Conservation (phyloP, 2,888 invertebrate species). For the Neoaliturus tenellus region DNA sequence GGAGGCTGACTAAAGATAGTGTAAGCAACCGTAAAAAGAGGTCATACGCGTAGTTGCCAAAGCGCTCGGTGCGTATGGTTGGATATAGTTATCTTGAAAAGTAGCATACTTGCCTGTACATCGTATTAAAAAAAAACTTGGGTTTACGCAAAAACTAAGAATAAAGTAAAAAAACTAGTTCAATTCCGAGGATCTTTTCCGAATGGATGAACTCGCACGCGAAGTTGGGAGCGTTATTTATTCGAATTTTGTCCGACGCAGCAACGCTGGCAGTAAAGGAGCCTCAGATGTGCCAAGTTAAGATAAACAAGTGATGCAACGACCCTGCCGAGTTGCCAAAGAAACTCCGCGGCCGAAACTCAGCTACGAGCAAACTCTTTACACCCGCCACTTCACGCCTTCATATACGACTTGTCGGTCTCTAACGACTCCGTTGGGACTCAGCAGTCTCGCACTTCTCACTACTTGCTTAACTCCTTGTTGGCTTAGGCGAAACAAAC, state of each 20-base stretch:
- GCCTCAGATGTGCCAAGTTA: slow-evolving; percentile 14
- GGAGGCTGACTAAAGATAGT: slow-evolving; percentile 32
- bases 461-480: too few relatives aligned
- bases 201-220: too few relatives aligned
- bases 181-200: too few relatives aligned
- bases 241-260: too few relatives aligned
- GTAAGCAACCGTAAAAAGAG: not conserved
- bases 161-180: too few relatives aligned
- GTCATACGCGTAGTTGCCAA: not conserved
- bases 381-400: not conserved
- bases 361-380: not conserved
- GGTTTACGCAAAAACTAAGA: too few relatives aligned
- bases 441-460: not conserved
- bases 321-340: slow-evolving; percentile 5
- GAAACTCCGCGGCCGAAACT: not conserved
- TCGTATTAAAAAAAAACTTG: too few relatives aligned
- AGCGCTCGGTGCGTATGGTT: too few relatives aligned
- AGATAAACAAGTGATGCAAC: slow-evolving; percentile 27
- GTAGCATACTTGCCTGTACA: too few relatives aligned
- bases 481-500: too few relatives aligned
- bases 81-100: too few relatives aligned
- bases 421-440: not conserved
- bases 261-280: not conserved
- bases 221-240: too few relatives aligned
- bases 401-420: not conserved